Percentiles rank a stretch among this genome's conserved stretches.
These are phyloP conservation scores for Lacerta viridis DNA, from an alignment of 2,797 vertebrate species.

Conservation along the genomic window DNA sequence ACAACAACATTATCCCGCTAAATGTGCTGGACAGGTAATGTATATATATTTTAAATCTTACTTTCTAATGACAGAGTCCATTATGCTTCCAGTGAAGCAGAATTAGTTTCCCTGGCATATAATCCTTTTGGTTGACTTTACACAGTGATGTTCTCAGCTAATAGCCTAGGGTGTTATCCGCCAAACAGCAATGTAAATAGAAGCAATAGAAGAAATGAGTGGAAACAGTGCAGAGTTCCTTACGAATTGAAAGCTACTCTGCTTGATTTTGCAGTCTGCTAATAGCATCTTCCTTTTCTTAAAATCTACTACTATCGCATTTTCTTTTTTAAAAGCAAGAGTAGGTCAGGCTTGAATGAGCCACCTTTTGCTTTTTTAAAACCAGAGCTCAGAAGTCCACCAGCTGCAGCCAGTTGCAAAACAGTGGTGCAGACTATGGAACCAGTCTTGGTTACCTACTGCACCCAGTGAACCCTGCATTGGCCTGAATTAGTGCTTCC, in stretches of 20 bases:
- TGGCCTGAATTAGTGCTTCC: neutral
- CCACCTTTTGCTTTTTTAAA: neutral
- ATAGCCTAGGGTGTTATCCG: neutral
- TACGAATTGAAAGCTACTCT: neutral
- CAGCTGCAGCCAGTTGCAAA: neutral
- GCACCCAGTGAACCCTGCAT: neutral
- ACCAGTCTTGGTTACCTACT: neutral
- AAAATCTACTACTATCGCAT: no score
- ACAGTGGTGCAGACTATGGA: no score
- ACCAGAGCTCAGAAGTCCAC: neutral
- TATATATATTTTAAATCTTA: neutral
- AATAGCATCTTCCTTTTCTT: neutral
- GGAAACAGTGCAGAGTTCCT: neutral
- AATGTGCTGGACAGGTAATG: conserved; percentile 84
- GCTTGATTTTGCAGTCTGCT: neutral
- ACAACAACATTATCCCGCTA: conserved; percentile 85
- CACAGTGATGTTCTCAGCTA: neutral
- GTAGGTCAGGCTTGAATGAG: no score
- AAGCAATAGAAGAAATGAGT: neutral
- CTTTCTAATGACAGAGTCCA: neutral
- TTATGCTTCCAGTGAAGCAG: neutral
- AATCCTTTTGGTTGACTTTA: neutral
- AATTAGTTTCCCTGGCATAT: neutral
- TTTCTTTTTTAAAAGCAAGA: neutral
- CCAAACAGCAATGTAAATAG: neutral